Conservation (phyloP, 1,140 invertebrate species). For the Dendroctonus valens region DNA sequence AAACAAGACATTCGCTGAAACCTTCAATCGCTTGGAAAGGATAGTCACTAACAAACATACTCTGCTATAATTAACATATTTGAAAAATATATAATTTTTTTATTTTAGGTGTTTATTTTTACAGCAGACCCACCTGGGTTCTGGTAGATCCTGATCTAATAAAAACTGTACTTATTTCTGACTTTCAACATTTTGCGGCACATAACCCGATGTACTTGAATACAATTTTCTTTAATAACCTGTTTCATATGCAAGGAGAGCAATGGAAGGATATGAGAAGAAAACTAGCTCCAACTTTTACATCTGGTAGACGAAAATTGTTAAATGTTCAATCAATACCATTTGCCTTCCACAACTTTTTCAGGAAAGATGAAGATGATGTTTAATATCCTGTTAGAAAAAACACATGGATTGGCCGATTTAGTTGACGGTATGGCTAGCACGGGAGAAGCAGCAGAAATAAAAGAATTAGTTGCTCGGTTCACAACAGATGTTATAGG, state of each 20-base stretch:
- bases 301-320: neutral
- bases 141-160: slow-evolving; percentile 9
- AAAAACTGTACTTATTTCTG: slow-evolving; percentile 1
- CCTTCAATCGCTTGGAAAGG: too few relatives aligned
- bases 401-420: slow-evolving; percentile 1
- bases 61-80: too few relatives aligned
- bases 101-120: neutral
- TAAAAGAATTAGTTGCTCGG: slow-evolving; percentile 9
- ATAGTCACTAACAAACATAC: too few relatives aligned
- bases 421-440: neutral
- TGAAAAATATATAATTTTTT: neutral
- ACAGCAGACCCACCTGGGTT: neutral
- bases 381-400: slow-evolving; percentile 9
- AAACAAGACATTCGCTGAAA: too few relatives aligned
- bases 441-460: slow-evolving; percentile 4
- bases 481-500: slow-evolving; percentile 18
- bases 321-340: neutral
- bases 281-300: slow-evolving; percentile 19
- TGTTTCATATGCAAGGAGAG: slow-evolving; percentile 19
- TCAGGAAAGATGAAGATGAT: slow-evolving; percentile 22
- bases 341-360: neutral
- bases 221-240: slow-evolving; percentile 9
- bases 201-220: neutral
- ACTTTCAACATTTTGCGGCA: slow-evolving; percentile 11
- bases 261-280: slow-evolving; percentile 12